Evolutionary conservation across 2,113 vertebrate genomes (phyloP).

Genomic region (Proterorhinus semilunaris): DNA sequence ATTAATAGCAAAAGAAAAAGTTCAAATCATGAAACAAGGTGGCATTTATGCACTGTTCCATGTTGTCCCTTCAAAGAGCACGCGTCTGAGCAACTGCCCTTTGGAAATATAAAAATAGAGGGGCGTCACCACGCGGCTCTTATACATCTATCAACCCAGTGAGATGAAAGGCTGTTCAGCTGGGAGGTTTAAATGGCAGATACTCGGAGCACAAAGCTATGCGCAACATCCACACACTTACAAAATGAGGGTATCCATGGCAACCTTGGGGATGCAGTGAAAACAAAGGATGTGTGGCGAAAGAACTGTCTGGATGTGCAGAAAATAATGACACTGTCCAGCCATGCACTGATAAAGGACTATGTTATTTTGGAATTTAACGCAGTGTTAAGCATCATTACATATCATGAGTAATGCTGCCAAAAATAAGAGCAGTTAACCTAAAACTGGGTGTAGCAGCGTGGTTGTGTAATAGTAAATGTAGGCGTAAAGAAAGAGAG

Average conservation of each 20-base stretch:
- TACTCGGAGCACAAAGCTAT: conserved; percentile 49
- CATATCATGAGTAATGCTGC: conserved; percentile 5
- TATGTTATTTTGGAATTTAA: conserved; percentile 4
- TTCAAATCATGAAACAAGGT: conserved; percentile 7
- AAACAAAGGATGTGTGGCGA: conserved; percentile 42
- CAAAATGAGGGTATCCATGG: conserved; percentile 35
- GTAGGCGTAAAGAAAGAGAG: conserved; percentile 43
- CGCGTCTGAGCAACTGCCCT: conserved; percentile 35
- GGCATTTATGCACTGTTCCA: neutral
- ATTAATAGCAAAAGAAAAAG: neutral
- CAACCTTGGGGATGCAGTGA: conserved; percentile 38
- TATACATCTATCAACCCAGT: conserved; percentile 26
- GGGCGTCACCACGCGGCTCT: conserved; percentile 21
- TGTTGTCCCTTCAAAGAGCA: conserved; percentile 1
- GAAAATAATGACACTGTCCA: conserved; percentile 16
- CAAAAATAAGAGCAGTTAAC: neutral
- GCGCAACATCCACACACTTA: conserved; percentile 19
- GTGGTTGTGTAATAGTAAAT: conserved; percentile 49
- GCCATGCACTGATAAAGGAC: conserved; percentile 31
- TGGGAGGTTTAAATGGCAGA: conserved; percentile 43
- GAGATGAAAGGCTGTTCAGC: conserved; percentile 44
- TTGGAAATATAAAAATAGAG: conserved; percentile 49
- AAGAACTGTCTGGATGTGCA: conserved; percentile 13
- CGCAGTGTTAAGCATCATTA: conserved; percentile 15
- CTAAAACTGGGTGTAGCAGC: conserved; percentile 25